Conservation (phyloP, 2,113 vertebrate genomes). For the Sitta europaea region DNA sequence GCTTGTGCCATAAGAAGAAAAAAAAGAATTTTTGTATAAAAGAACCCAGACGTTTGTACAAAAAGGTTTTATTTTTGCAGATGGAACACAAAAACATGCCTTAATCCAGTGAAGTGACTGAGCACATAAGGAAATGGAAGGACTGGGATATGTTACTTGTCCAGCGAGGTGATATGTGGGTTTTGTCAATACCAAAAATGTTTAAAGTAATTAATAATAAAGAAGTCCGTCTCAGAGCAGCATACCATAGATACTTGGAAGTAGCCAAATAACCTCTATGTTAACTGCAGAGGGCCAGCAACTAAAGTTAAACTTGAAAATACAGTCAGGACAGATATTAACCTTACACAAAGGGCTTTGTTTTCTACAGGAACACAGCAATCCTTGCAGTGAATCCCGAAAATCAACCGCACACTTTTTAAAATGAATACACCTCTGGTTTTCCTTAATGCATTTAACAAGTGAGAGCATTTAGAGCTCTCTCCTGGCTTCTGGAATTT, state of each 20-base stretch:
- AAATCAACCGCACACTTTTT: neutral
- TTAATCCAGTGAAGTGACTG: slow-evolving; percentile 86
- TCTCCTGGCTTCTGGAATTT: neutral
- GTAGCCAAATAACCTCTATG: slow-evolving; percentile 67
- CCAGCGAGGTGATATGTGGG: slow-evolving; percentile 53
- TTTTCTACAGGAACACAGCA: slow-evolving; percentile 62
- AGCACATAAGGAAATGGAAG: slow-evolving; percentile 71
- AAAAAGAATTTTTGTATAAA: slow-evolving; percentile 81
- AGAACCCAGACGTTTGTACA: slow-evolving; percentile 83
- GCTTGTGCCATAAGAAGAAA: slow-evolving; percentile 86
- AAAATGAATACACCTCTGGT: neutral
- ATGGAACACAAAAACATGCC: slow-evolving; percentile 89
- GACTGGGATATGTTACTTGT: slow-evolving; percentile 64
- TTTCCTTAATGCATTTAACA: neutral
- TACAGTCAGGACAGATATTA: slow-evolving; percentile 11
- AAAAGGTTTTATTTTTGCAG: slow-evolving; percentile 87
- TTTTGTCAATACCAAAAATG: slow-evolving; percentile 83
- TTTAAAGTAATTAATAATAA: slow-evolving; percentile 72
- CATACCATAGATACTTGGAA: slow-evolving; percentile 67
- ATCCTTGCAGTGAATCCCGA: slow-evolving; percentile 31
- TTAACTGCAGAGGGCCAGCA: slow-evolving; percentile 55
- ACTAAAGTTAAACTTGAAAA: slow-evolving; percentile 62
- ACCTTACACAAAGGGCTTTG: slow-evolving; percentile 68
- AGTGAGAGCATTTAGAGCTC: neutral
- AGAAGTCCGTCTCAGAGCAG: slow-evolving; percentile 61